A percentile compares a stretch with the other conserved stretches of the same genome.
Evolutionary conservation across 2,888 invertebrate genomes (phyloP).

Genomic region (Tinea semifulvella): DNA sequence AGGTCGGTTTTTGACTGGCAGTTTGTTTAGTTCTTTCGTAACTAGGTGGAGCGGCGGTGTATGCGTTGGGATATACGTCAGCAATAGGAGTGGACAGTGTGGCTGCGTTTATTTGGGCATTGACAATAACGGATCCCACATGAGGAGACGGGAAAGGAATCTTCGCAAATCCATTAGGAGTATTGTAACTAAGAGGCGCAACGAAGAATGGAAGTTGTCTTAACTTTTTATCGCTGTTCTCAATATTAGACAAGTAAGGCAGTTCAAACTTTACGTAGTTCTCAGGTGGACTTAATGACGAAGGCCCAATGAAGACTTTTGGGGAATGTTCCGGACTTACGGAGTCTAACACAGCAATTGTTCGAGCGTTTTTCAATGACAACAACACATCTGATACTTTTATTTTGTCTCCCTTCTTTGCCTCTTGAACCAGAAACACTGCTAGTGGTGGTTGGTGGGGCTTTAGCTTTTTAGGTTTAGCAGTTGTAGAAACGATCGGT

Average conservation of each 20-base stretch:
- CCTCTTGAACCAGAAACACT: slow-evolving; percentile 74
- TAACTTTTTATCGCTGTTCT: slow-evolving; percentile 75
- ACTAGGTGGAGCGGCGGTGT: slow-evolving; percentile 27
- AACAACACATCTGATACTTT: slow-evolving; percentile 76
- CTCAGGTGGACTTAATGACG: slow-evolving; percentile 73
- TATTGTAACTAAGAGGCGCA: slow-evolving; percentile 83
- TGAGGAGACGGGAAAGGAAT: slow-evolving; percentile 88
- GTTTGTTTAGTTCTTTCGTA: slow-evolving; percentile 34
- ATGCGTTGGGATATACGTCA: slow-evolving; percentile 31
- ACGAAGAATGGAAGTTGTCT: slow-evolving; percentile 85
- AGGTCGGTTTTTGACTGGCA: slow-evolving; percentile 46
- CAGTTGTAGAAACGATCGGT: slow-evolving; percentile 42
- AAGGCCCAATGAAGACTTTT: slow-evolving; percentile 83
- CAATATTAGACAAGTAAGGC: slow-evolving; percentile 81
- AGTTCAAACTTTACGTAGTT: slow-evolving; percentile 83
- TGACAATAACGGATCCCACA: slow-evolving; percentile 85
- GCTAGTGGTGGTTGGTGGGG: slow-evolving; percentile 88
- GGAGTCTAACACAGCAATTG: slow-evolving; percentile 80
- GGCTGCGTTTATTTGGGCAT: slow-evolving; percentile 52
- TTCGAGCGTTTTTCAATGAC: slow-evolving; percentile 73
- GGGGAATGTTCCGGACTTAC: slow-evolving; percentile 74
- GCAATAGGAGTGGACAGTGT: slow-evolving; percentile 25
- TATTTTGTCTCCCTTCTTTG: slow-evolving; percentile 53
- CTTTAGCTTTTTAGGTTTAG: slow-evolving; percentile 67
- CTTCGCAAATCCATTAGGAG: slow-evolving; percentile 86